These are phyloP conservation scores for Diabrotica undecimpunctata DNA, from an alignment of 1,140 invertebrate species.

Conservation along the genomic window DNA sequence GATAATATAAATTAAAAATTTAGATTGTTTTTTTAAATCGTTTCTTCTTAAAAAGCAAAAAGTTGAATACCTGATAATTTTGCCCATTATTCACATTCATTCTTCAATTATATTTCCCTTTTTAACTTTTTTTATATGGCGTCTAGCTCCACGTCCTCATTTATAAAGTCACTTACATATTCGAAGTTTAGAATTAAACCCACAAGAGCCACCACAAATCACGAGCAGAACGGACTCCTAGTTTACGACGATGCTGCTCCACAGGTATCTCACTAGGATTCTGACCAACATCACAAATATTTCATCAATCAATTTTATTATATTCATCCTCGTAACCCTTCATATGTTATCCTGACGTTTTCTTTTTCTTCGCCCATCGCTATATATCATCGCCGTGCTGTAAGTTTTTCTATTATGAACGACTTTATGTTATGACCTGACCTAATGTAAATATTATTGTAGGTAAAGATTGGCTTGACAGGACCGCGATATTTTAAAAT, in stretches of 20 bases:
- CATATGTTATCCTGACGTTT: conserved; percentile 2
- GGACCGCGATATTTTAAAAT: too few relatives aligned
- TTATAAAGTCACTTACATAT: too few relatives aligned
- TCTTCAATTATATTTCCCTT: too few relatives aligned
- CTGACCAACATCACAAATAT: conserved; percentile 20
- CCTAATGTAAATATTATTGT: conserved; percentile 3
- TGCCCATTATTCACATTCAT: too few relatives aligned
- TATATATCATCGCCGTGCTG: not conserved
- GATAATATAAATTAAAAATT: too few relatives aligned
- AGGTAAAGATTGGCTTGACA: not conserved
- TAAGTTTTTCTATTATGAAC: not conserved
- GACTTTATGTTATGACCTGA: not conserved
- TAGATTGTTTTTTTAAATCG: too few relatives aligned
- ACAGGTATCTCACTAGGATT: conserved; percentile 7
- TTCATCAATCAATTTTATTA: conserved; percentile 22
- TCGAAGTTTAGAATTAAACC: not conserved
- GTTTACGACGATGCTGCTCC: conserved; percentile 22
- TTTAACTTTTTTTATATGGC: too few relatives aligned
- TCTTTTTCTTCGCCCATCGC: conserved; percentile 1
- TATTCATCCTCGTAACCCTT: conserved; percentile 2
- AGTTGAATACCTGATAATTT: too few relatives aligned
- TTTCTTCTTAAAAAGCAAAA: too few relatives aligned
- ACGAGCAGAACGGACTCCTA: conserved; percentile 22
- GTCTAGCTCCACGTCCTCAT: too few relatives aligned
- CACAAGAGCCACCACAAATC: conserved; percentile 19